phyloP scores from a whole-genome alignment of 2,797 vertebrate species.

The Lophius americanus region DNA sequence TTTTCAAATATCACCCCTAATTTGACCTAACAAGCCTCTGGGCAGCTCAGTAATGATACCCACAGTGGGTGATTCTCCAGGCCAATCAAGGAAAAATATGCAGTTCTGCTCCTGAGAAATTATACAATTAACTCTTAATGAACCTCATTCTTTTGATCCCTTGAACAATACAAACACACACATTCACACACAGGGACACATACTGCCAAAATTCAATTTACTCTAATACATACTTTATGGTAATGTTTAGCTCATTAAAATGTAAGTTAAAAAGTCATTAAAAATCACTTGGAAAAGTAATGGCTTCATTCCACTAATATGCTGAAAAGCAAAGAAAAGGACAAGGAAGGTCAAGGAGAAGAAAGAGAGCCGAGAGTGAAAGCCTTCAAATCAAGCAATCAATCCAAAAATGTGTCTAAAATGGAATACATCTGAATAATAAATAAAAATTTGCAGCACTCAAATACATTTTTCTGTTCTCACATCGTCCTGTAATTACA shows the following conservation, averaged over 20 bases:
- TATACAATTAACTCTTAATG: conserved; percentile 93
- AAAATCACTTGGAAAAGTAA: conserved; percentile 92
- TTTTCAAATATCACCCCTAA: conserved; percentile 66
- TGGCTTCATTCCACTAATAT: conserved; percentile 94
- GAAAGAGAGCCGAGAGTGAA: conserved; percentile 80
- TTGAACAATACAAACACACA: conserved; percentile 52
- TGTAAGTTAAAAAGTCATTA: conserved; percentile 97
- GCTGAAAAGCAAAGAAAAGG: conserved; percentile 85
- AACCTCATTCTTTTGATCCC: conserved; percentile 80
- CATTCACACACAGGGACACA: conserved; percentile 42
- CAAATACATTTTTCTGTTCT: conserved; percentile 72
- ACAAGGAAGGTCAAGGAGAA: conserved; percentile 81
- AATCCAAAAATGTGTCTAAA: conserved; percentile 81
- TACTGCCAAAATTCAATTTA: conserved; percentile 85
- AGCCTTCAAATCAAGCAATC: conserved; percentile 92
- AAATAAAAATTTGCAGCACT: conserved; percentile 80
- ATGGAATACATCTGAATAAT: conserved; percentile 92
- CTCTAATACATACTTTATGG: conserved; percentile 90
- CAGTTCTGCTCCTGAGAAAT: conserved; percentile 80
- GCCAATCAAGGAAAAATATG: conserved; percentile 76
- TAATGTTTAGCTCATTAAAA: conserved; percentile 96
- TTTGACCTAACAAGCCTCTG: conserved; percentile 76
- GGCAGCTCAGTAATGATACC: conserved; percentile 74
- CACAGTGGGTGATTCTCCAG: conserved; percentile 72
- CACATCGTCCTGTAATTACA: conserved; percentile 84